Base-by-base conservation (phyloP, 2,113 vertebrate species). In the Miniopterus natalensis region DNA sequence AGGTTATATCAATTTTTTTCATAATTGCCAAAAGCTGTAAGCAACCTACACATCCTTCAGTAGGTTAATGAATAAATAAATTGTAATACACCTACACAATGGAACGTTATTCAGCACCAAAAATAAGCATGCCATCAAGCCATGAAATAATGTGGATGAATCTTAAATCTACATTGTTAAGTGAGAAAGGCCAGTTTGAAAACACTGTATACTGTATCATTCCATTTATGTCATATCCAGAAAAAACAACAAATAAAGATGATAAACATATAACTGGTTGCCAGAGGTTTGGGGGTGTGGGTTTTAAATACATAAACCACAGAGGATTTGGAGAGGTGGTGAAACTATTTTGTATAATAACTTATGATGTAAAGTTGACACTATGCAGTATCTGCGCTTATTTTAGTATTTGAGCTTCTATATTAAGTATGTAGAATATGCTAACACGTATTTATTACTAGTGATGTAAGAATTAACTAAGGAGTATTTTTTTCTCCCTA, bases 251-350 rank as follows among this genome's bases (percentile, higher is more conserved):
- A 36, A 57, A 21, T 9, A 59, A 1, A n/a, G 8, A 23, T 40
- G 1, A 1, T 63, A 80, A 51, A 14, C 10, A 73, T 25, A 66
- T 74, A 23, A 53, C 6, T 36, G 21, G 10, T 45, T 80, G 4
- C 1, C 23, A 87, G 49, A 87, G 4, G 15, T 74, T 31, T 81
- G 2, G 68, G 14, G 4, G 0, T 23, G 3, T 27, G 8, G 14
- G 8, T 4, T 51, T 73, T 63, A 70, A n/a, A 31, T 20, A 68
- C 87, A 2, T 51, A 29, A 73, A 86, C 13, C 12, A 66, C 2
- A 27, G 49, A 5, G 4, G 10, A 20, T 55, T 57, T 9, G 3
- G 6, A 17, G 29, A 2, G 0, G 1, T 3, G 0, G 8, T 66
- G 74, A 80, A 75, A 14, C 5, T 47, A n/a, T 77, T 42, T 42